Base-by-base conservation (phyloP, 1,140 invertebrate species). In the Chelonus insularis region DNA sequence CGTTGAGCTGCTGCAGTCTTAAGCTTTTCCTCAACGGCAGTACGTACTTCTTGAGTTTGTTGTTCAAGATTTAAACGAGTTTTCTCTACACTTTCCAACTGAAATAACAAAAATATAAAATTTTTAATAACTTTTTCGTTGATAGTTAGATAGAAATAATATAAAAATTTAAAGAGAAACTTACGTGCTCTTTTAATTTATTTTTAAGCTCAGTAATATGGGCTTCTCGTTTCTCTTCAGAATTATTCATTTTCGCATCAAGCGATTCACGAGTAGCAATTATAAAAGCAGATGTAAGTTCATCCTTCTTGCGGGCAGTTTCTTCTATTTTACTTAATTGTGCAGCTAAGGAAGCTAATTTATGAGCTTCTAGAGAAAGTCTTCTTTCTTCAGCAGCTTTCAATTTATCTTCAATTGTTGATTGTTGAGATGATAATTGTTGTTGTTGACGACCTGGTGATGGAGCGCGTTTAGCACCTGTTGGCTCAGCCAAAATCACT, bases 371-470 rank as follows among this genome's bases (percentile, higher is more conserved):
- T 76, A 95, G 78, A 62, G 89, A 91, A 83, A 91, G 84, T 84
- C 94, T 90, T 74, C 94, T 87, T 75, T 96, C 93, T 73, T 96
- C 93, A 45, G 95, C 95, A 43, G 92, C 93, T 75, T 90, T 90
- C 1, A 96, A 84, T 77, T 96, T 97, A 68, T 93, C 91, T 70
- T 93, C 88, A 70, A 97, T 96, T 69, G 94, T 89, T 72, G 94
- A 89, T 25, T 80, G 79, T 32, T 76, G 73, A 60, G 78, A n/a
- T n/a, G n/a, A n/a, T 29, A 29, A 7, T 76, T 1, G 82, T 77
- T 4, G 76, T 79, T 12, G 63, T 62, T 68, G 16, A 18, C 41
- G 41, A 16, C 8, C 68, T 8, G 89, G 87, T 2, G 88, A 88
- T 16, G 86, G 80, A 7, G 87, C 84, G 64, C 87, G 85, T 72